Base-by-base conservation (phyloP, 2,797 vertebrate species). In the Fratercula arctica region DNA sequence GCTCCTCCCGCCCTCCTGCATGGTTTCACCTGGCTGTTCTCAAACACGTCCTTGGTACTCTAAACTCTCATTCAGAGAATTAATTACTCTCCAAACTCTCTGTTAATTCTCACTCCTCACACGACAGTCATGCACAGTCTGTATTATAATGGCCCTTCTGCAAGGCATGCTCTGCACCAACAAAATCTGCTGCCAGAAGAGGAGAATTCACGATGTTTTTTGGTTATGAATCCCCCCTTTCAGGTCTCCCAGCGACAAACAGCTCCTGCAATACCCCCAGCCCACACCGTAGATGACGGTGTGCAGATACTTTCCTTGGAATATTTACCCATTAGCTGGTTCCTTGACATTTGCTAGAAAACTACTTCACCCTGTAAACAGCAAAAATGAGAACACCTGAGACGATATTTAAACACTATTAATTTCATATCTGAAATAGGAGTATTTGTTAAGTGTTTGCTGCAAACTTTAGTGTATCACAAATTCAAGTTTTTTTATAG, bases 401-500 rank as follows among this genome's bases (percentile, higher is more conserved):
- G 37, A 84, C 85, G 85, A 56, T 89, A 85, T 93, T 94, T 85
- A 93, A 97, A 74, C 76, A 66, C 31, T 90, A 85, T 76, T 80
- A 78, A 86, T 82, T 95, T 89, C 53, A 29, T 73, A 89, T 63
- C 45, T 67, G 48, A 93, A 70, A 85, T 45, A 91, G 69, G 37
- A 77, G 48, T 63, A 57, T 81, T 89, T 92, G 53, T 77, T 92
- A 95, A 81, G 70, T 78, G 66, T 84, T 84, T 88, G 39, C 73
- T 84, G 94, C 76, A 94, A 95, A 95, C 64, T 75, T 92, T 17
- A 64, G n/a, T 68, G 57, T 78, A 78, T 70, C 48, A 35, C 61
- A 93, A 95, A 95, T 94, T 29, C 66, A 68, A 77, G 80, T 96
- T 45, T 76, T 95, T 87, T 90, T 94, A 35, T 89, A 84, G 87